Base-by-base conservation (phyloP, 1,140 invertebrate genomes). In the Polypedilum vanderplanki region DNA sequence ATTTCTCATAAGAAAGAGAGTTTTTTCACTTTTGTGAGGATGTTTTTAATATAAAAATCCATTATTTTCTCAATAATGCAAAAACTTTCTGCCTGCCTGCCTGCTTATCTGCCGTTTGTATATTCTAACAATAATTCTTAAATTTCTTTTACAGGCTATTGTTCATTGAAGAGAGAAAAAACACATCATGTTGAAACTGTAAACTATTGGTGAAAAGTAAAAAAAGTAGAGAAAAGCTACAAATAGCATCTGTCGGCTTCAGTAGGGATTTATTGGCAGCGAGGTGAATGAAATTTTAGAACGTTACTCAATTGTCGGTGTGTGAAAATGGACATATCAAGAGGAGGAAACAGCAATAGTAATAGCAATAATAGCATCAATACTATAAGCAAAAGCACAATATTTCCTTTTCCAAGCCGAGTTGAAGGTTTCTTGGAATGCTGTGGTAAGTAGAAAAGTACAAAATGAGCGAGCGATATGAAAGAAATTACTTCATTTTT, bases 391-490 rank as follows among this genome's bases (percentile, higher is more conserved):
- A 33, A 33, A 33, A 33, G 24, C 5, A 33, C 24, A 33, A 33
- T 57, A 1, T 70, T 70, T 70, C 65, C 65, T 22, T 70, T 20
- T 20, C 89, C 89, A 70, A 89, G 88, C 80, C 83, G 89, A 40
- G 87, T 89, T 40, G 89, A 90, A 83, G 89, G 89, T 77, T 90
- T 89, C 89, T 81, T 90, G 75, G 87, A 89, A 81, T 85, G 88
- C 83, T 88, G 87, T 79, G 89, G 89, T 90, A 81, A 87, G 87
- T 85, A 70, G 12, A 57, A 12, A 57, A 57, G 10, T 15, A 57
- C 12, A 57, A 57, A n/a, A n/a, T 12, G 4, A n/a, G 12, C 15
- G 46, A 12, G 46, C 12, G 46, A 57, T n/a, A 57, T 57, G 46
- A 57, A 12, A n/a, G 12, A 57, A 57, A 57, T 57, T 57, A n/a